Conservation (phyloP, 2,113 vertebrate genomes). For the Phrynosoma platyrhinos region DNA sequence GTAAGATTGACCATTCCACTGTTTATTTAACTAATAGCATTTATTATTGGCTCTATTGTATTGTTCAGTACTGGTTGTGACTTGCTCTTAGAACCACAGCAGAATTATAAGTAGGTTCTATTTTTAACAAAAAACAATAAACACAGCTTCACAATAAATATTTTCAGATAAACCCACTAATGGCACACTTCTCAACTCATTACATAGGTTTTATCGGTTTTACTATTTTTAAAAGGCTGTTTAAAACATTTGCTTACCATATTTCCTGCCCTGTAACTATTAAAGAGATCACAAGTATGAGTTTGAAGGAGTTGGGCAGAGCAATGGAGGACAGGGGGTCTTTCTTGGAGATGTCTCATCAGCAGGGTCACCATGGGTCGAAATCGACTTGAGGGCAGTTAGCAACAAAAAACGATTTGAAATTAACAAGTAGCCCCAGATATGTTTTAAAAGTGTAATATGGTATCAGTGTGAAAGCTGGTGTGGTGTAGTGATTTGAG, state of each 20-base stretch:
- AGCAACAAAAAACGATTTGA: background rate
- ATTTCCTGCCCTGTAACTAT: background rate
- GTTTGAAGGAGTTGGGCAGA: no score
- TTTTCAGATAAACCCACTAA: background rate
- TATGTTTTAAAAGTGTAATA: constrained; percentile 3
- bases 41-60: background rate
- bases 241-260: constrained; percentile 6
- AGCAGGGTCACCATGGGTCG: no score
- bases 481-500: no score
- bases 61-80: background rate
- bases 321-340: no score
- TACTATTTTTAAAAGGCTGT: background rate
- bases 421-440: background rate
- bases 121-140: background rate
- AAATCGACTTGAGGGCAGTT: no score
- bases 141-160: background rate
- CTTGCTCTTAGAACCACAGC: background rate
- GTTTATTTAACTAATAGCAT: background rate
- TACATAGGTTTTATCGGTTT: background rate
- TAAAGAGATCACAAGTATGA: no score
- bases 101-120: background rate
- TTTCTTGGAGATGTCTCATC: no score
- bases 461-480: no score
- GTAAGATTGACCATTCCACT: background rate
- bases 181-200: background rate